Base-by-base conservation (phyloP, 2,888 invertebrate genomes). In the Eudasyphora cyanicolor region DNA sequence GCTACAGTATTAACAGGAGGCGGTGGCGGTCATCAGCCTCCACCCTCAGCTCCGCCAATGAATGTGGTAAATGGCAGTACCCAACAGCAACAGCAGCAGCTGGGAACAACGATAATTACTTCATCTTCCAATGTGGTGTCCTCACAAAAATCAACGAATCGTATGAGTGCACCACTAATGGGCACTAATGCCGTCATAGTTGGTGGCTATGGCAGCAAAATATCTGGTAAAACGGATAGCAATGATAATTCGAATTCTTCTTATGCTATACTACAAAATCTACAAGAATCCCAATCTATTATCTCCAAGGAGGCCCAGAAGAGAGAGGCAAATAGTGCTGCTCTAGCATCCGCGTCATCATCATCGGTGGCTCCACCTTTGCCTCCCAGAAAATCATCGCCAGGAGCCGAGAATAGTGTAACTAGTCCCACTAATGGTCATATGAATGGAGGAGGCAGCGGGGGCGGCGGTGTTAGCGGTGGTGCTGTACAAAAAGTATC, bases 381-480 rank as follows among this genome's bases (percentile, higher is more conserved):
- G 51, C 94, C 94, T 6, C 94, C 94, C 0, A 88, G 94, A 60
- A 94, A 94, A 89, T 94, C 94, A 29, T 90, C 94, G 19, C 90
- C 92, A 0, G 90, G 89, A 42, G 86, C 90, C 27, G 92, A 92
- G 69, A 91, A 89, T 64, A 89, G 89, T 10, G 75, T 81, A 12
- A 88, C 89, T 84, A 86, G 86, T 84, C 84, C 87, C 69, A 84
- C 86, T 82, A 81, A 82, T 71, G 85, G 78, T 12, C 76, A 64
- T 35, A 45, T 29, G 4, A 86, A 82, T 54, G 73, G 74, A 10
- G 69, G 21, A 19, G 38, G 67, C 67, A 19, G 38, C 21, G 35
- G 27, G 24, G 67, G 76, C 29, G 38, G 29, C 24, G n/a, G n/a
- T n/a, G n/a, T n/a, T n/a, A n/a, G n/a, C n/a, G 54, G 19, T 74